Percentiles rank a stretch among this genome's conserved stretches.
Evolutionary conservation across 1,140 invertebrate genomes (phyloP).

Genomic region (Drosophila eugracilis): DNA sequence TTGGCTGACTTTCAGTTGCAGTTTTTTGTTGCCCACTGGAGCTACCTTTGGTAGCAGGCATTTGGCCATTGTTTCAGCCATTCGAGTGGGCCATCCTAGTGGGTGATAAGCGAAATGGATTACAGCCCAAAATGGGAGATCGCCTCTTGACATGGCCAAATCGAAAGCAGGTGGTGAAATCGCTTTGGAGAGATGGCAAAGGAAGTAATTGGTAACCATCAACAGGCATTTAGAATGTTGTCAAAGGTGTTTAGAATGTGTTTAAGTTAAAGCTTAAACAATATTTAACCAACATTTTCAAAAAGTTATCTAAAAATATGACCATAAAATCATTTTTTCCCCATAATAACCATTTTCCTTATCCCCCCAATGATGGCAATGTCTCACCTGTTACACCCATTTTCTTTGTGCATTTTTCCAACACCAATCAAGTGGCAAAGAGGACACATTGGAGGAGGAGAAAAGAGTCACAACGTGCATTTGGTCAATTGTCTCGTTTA

Average conservation of each 20-base stretch:
- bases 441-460: conserved; percentile 14
- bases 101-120: conserved; percentile 30
- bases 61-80: conserved; percentile 33
- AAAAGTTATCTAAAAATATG: no score
- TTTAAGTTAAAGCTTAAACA: background rate
- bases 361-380: conserved; percentile 25
- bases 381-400: conserved; percentile 31
- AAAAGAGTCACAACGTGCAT: conserved; percentile 34
- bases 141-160: background rate
- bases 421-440: conserved; percentile 52
- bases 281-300: background rate
- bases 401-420: conserved; percentile 19
- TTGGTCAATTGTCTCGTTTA: conserved; percentile 81
- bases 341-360: background rate
- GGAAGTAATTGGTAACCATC: no score
- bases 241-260: no score
- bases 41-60: conserved; percentile 10
- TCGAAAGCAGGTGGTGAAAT: conserved; percentile 9
- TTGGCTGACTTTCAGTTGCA: conserved; percentile 38
- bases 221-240: no score
- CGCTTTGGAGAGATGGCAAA: background rate
- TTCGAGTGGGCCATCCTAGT: conserved; percentile 24
- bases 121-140: conserved; percentile 16
- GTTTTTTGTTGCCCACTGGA: conserved; percentile 19
- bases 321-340: conserved; percentile 1